Evolutionary conservation across 1,140 invertebrate species (phyloP).

Genomic region (Lepidurus apus): DNA sequence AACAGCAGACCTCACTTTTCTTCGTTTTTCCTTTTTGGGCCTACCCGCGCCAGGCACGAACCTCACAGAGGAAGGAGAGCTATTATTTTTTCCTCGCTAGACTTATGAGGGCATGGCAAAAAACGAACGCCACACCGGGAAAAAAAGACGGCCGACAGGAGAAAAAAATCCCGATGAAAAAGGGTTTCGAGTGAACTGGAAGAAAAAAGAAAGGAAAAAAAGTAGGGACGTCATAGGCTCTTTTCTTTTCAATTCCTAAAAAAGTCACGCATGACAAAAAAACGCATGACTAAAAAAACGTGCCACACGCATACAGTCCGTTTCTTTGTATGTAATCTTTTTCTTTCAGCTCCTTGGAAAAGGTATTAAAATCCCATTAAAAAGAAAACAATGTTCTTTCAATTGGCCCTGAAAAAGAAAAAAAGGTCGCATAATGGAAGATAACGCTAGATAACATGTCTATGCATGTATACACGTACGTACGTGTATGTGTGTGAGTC

Average conservation of each 20-base stretch:
- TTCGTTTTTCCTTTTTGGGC: background rate
- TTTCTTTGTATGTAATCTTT: background rate
- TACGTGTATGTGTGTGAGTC: background rate
- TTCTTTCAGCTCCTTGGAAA: too few species aligned
- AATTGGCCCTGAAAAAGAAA: too few species aligned
- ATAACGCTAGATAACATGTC: too few species aligned
- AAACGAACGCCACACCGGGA: background rate
- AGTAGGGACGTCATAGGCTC: background rate
- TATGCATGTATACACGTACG: background rate
- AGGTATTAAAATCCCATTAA: too few species aligned
- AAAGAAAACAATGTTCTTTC: too few species aligned
- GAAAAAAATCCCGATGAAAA: background rate
- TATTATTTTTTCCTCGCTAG: background rate
- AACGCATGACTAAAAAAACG: background rate
- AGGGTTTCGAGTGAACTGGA: background rate
- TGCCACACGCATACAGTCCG: background rate
- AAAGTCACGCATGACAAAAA: background rate
- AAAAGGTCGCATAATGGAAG: too few species aligned
- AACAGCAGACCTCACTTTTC: too few species aligned
- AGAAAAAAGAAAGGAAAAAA: background rate
- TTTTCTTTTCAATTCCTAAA: background rate
- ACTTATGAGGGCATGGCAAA: background rate
- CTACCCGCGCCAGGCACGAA: constrained; percentile 12
- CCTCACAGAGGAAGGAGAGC: background rate
- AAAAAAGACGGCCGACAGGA: background rate